Evolutionary conservation across 2,888 invertebrate species (phyloP), one percentile per base, ranked within the genome.

Genomic region (Polylopha cassiicola): DNA sequence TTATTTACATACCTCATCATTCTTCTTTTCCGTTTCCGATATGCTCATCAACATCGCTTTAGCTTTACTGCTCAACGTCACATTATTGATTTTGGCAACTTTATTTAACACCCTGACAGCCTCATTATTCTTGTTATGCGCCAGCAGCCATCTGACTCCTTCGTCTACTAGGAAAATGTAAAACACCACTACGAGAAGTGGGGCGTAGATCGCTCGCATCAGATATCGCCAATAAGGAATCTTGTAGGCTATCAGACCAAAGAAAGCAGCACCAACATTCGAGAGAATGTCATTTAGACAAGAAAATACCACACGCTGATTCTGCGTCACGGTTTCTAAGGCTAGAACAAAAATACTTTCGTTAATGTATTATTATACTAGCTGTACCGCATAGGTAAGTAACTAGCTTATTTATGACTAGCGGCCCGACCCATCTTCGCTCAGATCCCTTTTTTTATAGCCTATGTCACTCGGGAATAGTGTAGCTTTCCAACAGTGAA

Each of bases 91-190:
- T 52, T 86, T 87, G 0, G 92, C 90, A 2, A 92, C 90, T 60
- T 87, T 89, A 28, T 87, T 86, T 13, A 92, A 69, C 8, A 92
- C 88, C 4, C 78, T 70, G 30, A 89, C 89, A 0, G 92, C 93
- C 53, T 91, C 89, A 10, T 89, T 87, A 31, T 87, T 86, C 54
- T 88, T 87, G 34, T 90, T 89, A 58, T 92, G 90, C 0, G 91
- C 90, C 3, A 93, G 66, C n/a, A 94, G 85, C 95, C 95, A 95
- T 47, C 94, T 85, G 13, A 92, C 88, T 1, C 92, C 92, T 68
- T 93, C 93, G 2, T 93, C 92, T n/a, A 92, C 75, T 3, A 92
- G 64, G 87, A 92, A 91, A 43, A 90, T 89, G 61, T 92, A 92
- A 43, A 89, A 80, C 13, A 94, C 73, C 13, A 91, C 88, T 0